Evolutionary conservation across 2,797 vertebrate species (phyloP).

Genomic region (Thripadectes ignobilis): DNA sequence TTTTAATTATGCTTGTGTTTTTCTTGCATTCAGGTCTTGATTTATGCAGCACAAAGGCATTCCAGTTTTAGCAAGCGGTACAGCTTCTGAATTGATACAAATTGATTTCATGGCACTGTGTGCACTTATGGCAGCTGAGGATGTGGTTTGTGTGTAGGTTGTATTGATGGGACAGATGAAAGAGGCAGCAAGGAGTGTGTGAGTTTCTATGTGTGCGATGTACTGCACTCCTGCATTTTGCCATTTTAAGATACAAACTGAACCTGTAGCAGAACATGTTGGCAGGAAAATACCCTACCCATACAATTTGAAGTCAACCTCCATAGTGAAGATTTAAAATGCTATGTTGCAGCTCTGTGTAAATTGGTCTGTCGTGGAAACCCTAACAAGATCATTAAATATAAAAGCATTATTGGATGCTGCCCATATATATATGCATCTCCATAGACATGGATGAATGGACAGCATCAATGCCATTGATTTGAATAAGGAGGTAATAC

Average conservation of each 20-base stretch:
- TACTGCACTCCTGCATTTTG: rapidly evolving
- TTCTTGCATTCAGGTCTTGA: background rate
- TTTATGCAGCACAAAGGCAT: background rate
- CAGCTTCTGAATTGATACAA: background rate
- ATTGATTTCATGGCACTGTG: background rate
- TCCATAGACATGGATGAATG: background rate
- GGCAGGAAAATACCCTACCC: background rate
- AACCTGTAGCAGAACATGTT: rapidly evolving
- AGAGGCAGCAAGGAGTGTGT: background rate
- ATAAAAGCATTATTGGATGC: background rate
- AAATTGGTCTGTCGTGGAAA: conserved; percentile 23
- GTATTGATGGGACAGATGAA: background rate
- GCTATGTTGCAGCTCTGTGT: background rate
- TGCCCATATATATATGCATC: background rate
- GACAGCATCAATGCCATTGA: background rate
- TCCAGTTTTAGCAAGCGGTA: background rate
- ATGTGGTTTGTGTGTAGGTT: conserved; percentile 5
- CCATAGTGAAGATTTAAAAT: background rate
- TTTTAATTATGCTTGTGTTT: background rate
- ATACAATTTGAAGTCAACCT: background rate
- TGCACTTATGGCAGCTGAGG: background rate
- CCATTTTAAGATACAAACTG: background rate
- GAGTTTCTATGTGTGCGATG: rapidly evolving
- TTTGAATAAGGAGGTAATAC: conserved; percentile 4
- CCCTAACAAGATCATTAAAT: conserved; percentile 48